Conservation (phyloP, 2,797 vertebrate species). For the Iguana delicatissima region DNA sequence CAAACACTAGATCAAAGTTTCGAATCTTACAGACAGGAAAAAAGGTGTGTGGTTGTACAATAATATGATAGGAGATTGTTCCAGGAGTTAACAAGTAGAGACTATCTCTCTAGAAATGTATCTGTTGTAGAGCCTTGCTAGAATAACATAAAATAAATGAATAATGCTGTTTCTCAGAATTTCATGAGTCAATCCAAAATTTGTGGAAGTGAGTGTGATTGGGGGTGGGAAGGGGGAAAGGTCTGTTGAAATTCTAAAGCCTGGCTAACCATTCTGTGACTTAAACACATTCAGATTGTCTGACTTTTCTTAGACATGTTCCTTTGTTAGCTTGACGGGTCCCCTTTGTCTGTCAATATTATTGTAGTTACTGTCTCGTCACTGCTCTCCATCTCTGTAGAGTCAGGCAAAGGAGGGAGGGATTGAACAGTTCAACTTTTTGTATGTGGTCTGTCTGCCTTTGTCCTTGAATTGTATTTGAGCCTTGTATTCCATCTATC, state of each 20-base stretch:
- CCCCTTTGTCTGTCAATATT: constrained; percentile 12
- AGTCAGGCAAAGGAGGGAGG: background rate
- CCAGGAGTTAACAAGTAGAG: background rate
- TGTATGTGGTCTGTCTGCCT: background rate
- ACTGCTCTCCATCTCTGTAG: background rate
- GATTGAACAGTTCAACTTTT: constrained; percentile 6
- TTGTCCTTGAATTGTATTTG: constrained; percentile 6
- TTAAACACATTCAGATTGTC: background rate
- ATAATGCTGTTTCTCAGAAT: background rate
- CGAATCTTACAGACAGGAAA: background rate
- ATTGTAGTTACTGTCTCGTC: background rate
- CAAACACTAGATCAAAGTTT: background rate
- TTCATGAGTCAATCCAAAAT: background rate
- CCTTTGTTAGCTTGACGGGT: constrained; percentile 7
- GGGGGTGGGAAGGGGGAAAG: no score
- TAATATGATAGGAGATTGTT: background rate
- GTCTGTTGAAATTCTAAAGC: background rate
- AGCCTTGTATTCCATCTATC: constrained; percentile 9
- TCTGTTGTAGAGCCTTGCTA: background rate
- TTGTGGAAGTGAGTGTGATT: background rate
- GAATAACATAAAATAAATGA: background rate
- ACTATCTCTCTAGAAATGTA: no score
- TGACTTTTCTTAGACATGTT: background rate
- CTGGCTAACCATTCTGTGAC: background rate
- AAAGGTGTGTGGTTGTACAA: background rate